Evolutionary conservation across 92 coral and sea anemone genomes (phyloP), one percentile per base, ranked within the genome.

Genomic region (Porites lobata): DNA sequence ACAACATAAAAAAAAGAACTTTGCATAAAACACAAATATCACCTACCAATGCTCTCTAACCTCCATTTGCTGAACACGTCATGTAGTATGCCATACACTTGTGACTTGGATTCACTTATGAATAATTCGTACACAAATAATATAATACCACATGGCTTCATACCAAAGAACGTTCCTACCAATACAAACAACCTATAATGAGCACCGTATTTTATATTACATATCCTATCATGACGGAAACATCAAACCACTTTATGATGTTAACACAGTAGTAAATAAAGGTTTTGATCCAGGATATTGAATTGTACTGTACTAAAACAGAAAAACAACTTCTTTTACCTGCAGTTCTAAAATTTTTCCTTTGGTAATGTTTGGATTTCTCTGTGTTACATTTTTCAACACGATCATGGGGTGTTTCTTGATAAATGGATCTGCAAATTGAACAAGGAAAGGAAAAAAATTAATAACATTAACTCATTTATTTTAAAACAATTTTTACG

Each of bases 111-210:
- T 20, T 85, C 89, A 67, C 82, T 75, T 1, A 85, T 50, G 50
- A 85, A 85, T 2, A 85, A 54, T 21, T 85, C 89, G 52, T 85
- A 65, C 0, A 50, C 82, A 52, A 76, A 85, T 17, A 85, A 50
- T 38, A 85, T 85, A 15, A 85, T 76, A 0, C 89, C 89, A 85
- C 89, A 85, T 18, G 81, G 65, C 32, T 64, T 85, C 89, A 85
- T 85, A 50, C 82, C 88, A 76, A 85, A 76, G 74, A 85, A 85
- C 0, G 89, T 85, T 22, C 89, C 89, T 75, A 65, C 15, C 22
- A 54, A 52, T 21, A 20, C 50, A 52, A 73, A 73, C 54, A 18
- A 18, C 43, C 43, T 71, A 12, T 21, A 6, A 9, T 8, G 2
- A 54, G 9, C 13, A 54, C 59, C 9, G 1, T 1, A 54, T 9